phyloP scores from a whole-genome alignment of 2,797 vertebrate genomes.

The Mus spretus region DNA sequence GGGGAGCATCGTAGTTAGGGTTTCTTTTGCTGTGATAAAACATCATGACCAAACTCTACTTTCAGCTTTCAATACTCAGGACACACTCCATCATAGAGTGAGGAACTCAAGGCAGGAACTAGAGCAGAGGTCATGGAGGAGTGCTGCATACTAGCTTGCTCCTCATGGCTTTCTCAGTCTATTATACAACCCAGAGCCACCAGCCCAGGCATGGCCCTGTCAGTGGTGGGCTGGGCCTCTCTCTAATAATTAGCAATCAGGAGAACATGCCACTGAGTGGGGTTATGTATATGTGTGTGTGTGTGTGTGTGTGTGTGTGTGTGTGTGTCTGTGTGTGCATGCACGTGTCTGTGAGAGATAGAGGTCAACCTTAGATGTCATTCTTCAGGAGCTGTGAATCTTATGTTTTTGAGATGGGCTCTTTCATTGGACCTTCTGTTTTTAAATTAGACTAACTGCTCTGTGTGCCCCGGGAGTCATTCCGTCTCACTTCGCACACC shows the following conservation, averaged over 20 bases:
- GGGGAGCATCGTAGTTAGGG: not conserved
- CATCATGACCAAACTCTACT: not conserved
- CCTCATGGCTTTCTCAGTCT: not conserved
- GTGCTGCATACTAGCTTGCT: not conserved
- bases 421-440: not conserved
- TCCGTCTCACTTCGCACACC: not conserved
- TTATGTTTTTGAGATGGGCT: not conserved
- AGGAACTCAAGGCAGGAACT: not conserved
- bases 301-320: not conserved
- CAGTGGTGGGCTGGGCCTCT: not conserved
- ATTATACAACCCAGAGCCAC: not conserved
- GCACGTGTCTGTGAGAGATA: not conserved
- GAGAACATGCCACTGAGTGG: not conserved
- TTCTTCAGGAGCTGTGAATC: not conserved
- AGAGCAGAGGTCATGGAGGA: not conserved
- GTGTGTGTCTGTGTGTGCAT: not conserved
- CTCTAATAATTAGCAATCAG: not conserved
- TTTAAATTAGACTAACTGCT: not conserved
- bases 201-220: too few species aligned
- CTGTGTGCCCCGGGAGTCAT: not conserved
- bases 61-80: not conserved
- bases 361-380: not conserved
- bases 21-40: not conserved
- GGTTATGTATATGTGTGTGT: not conserved
- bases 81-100: not conserved